phyloP scores from a whole-genome alignment of 2,797 vertebrate genomes.

The Urocyon cinereoargenteus region DNA sequence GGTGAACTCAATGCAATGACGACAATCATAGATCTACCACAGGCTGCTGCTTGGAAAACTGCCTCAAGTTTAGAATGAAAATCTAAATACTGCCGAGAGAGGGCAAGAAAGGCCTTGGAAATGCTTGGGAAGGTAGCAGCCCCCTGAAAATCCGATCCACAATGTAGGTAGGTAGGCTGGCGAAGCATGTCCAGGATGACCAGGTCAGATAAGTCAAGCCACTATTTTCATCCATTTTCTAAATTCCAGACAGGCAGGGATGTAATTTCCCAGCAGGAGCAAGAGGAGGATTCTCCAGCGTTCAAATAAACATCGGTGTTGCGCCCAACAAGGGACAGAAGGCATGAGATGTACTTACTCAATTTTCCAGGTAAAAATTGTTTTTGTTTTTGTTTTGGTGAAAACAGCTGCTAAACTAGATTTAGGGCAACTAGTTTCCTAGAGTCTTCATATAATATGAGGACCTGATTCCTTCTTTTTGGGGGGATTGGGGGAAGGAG shows the following conservation, averaged over 20 bases:
- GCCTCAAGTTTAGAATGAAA: neutral
- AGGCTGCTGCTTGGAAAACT: neutral
- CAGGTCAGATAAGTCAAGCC: neutral
- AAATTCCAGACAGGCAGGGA: neutral
- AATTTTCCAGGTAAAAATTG: neutral
- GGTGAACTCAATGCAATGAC: neutral
- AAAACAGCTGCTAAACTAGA: neutral
- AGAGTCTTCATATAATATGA: neutral
- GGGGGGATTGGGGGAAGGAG: neutral
- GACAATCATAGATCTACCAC: neutral
- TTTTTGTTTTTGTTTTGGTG: neutral
- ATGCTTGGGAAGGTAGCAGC: neutral
- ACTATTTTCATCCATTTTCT: neutral
- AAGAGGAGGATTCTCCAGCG: neutral
- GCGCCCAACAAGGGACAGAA: neutral
- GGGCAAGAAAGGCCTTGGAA: neutral
- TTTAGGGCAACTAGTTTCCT: neutral
- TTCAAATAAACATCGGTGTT: neutral
- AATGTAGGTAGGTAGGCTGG: accelerated
- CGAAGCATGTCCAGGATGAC: neutral
- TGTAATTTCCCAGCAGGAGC: neutral
- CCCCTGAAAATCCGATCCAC: neutral
- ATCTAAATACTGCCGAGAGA: neutral
- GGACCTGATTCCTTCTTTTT: neutral
- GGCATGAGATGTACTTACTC: too few species aligned